These are phyloP conservation scores for Athalia rosae DNA, from an alignment of 2,888 invertebrate genomes.

Conservation along the genomic window DNA sequence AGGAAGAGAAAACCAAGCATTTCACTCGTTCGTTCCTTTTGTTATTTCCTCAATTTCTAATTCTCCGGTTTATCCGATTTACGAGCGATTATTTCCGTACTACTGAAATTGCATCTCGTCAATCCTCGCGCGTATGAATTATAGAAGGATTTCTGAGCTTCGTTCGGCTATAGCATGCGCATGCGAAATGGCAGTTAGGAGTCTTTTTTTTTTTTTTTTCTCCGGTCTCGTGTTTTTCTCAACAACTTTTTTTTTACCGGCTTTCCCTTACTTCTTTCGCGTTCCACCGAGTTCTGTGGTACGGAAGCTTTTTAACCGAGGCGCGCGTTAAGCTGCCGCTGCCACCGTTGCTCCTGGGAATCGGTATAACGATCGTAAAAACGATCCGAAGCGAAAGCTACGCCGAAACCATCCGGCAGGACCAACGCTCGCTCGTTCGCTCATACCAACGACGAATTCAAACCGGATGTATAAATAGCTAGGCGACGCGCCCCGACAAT, in stretches of 20 bases:
- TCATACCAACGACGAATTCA: background rate
- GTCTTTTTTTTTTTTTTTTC: background rate
- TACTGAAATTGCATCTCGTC: too few relatives aligned
- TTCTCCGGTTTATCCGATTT: conserved; percentile 39
- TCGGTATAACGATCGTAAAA: background rate
- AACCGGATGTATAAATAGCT: conserved; percentile 21
- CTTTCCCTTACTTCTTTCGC: background rate
- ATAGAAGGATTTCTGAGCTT: background rate
- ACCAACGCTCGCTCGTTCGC: background rate
- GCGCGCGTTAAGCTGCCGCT: background rate
- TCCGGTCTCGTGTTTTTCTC: background rate
- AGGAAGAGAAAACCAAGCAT: conserved; percentile 51
- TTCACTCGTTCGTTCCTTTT: conserved; percentile 45
- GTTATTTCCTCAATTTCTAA: conserved; percentile 41
- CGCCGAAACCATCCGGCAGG: background rate
- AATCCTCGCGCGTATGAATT: background rate
- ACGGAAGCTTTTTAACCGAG: background rate
- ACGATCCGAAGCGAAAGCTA: background rate
- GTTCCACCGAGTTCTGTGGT: background rate
- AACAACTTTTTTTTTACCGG: background rate
- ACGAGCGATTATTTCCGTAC: conserved; percentile 33
- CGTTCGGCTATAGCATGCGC: background rate
- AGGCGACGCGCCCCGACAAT: background rate
- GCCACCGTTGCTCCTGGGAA: background rate
- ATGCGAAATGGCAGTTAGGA: conserved; percentile 1